A percentile compares a stretch with the other conserved stretches of the same genome.
Evolutionary conservation across 2,113 vertebrate genomes (phyloP).

Genomic region (Nesoenas mayeri): DNA sequence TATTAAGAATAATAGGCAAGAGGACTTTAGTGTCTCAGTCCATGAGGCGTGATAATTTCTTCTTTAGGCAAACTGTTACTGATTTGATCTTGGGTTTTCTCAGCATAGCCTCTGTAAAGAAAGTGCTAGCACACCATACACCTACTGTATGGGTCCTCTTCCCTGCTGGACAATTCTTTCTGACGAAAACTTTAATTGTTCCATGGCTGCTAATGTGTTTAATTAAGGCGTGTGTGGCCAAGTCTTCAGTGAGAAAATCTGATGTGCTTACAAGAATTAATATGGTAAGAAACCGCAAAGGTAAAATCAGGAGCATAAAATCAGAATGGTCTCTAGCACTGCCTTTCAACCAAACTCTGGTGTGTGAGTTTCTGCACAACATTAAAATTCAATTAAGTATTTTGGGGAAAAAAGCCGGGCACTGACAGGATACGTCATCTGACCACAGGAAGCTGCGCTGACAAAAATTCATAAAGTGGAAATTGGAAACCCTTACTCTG

Average conservation of each 20-base stretch:
- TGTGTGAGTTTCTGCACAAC: neutral
- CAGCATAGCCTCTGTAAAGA: neutral
- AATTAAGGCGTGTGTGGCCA: conserved; percentile 29
- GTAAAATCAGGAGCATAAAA: neutral
- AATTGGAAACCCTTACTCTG: conserved; percentile 31
- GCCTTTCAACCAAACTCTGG: neutral
- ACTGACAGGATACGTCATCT: conserved; percentile 19
- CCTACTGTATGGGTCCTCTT: neutral
- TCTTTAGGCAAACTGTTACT: conserved; percentile 19
- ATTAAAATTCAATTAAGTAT: conserved; percentile 26
- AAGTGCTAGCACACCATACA: neutral
- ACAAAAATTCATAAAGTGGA: conserved; percentile 56
- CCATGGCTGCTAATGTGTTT: conserved; percentile 36
- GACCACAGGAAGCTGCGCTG: conserved; percentile 50
- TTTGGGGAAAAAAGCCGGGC: neutral
- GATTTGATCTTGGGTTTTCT: conserved; percentile 23
- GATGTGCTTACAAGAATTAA: neutral
- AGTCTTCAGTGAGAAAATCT: neutral
- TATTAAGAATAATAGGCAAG: conserved; percentile 33
- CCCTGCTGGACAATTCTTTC: conserved; percentile 2
- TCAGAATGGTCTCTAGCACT: neutral
- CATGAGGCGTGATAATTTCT: neutral
- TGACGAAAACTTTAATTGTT: conserved; percentile 32
- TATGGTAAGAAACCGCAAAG: conserved; percentile 1
- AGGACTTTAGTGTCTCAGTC: conserved; percentile 12